These are phyloP conservation scores for Cichlasoma orientale DNA, from an alignment of 2,797 vertebrate genomes.

Conservation along the genomic window DNA sequence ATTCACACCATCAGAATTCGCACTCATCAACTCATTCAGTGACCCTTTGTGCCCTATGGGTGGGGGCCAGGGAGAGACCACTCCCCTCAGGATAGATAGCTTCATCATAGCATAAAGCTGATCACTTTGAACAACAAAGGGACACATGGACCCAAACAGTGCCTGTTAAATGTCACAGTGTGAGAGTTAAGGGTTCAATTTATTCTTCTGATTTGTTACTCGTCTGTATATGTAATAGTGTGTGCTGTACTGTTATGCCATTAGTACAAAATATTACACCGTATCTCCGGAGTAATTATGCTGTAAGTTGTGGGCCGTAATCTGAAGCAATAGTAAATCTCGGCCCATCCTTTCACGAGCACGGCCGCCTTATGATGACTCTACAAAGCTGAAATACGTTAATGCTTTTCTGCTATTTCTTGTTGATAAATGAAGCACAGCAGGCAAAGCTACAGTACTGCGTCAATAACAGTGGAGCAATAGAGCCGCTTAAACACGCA, in stretches of 20 bases:
- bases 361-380: background rate
- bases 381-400: background rate
- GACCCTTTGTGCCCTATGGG: background rate
- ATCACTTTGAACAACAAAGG: background rate
- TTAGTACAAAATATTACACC: background rate
- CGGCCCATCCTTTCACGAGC: background rate
- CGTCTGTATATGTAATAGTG: background rate
- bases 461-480: constrained; percentile 1
- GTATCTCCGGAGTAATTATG: background rate
- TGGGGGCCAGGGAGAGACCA: background rate
- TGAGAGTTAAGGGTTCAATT: background rate
- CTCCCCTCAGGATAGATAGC: background rate
- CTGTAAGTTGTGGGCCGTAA: background rate
- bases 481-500: constrained; percentile 8
- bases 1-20: background rate
- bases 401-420: background rate
- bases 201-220: background rate
- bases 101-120: background rate
- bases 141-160: background rate
- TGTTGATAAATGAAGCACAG: constrained; percentile 12
- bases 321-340: background rate
- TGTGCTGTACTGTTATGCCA: background rate
- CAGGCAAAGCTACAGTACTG: constrained; percentile 6
- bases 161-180: too few relatives aligned
- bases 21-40: background rate